Base-by-base conservation (phyloP, 2,888 invertebrate species). In the Maniola hyperantus region DNA sequence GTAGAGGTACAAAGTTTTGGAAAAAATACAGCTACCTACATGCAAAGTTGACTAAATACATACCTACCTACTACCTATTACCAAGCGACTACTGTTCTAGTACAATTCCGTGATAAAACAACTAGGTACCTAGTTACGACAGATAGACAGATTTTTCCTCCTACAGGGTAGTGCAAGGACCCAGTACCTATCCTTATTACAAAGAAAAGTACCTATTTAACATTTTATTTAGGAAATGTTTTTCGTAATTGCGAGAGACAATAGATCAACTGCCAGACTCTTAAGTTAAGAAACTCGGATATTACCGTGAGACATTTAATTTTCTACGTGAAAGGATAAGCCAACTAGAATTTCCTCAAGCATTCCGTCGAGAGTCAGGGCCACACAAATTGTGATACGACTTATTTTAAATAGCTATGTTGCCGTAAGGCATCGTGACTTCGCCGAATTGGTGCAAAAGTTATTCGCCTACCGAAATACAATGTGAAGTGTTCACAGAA, bases 311-410 rank as follows among this genome's bases (percentile, higher is more conserved):
- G 90, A 91, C 91, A 87, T 91, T 91, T 91, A 91, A 91, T 91
- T 91, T 91, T 91, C 91, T 91, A 91, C 91, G 91, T 91, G 91
- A 85, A 91, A 84, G 89, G 90, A 91, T 90, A 91, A 91, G 88
- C 85, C 87, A 80, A 83, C 83, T 79, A 81, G 86, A 85, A 85
- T 88, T 86, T 86, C 85, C 87, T 80, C 79, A 77, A 83, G 83
- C 83, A 82, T 84, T 85, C 84, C 82, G 51, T 26, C n/a, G n/a
- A 18, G 26, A 46, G 59, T 60, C 34, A 33, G 15, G 8, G 59
- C 15, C 44, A 34, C 46, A 34, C 44, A 48, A 59, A 59, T 59
- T 59, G 46, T 34, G 59, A 34, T 59, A 33, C 34, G 34, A 59
- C 59, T 59, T 59, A 59, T 59, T 59, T 59, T 59, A 59, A 59